Evolutionary conservation across 1,140 invertebrate genomes (phyloP), one percentile per base, ranked within the genome.

Genomic region (Aphelinus atriplicis): DNA sequence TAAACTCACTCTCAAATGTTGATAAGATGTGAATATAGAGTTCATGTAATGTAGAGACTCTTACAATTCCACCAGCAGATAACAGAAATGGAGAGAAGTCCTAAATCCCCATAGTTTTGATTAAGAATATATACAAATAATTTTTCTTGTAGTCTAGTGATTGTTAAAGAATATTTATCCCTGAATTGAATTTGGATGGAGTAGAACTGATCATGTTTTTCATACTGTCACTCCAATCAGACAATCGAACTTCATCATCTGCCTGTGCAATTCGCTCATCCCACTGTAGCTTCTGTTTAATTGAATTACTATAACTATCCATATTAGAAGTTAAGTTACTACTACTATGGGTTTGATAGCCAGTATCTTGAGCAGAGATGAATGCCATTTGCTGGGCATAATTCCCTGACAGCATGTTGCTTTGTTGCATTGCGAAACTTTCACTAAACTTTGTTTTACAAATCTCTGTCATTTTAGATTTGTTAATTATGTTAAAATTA

Each of bases 291-390:
- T 78, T 81, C 46, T 81, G 78, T 10, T 85, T 83, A 2, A 77
- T 65, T 0, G 82, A 77, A 56, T 66, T 75, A 71, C 71, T 81
- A 10, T 71, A 81, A 68, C 77, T 84, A 46, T 85, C 82, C 4
- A 62, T 78, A 57, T 78, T 80, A 42, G 73, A 77, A n/a, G 57
- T 69, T 7, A 79, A 80, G 57, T 78, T 83, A 65, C 77, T 84
- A 72, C 84, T 84, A 72, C 84, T 84, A 46, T 80, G 81, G 68
- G 86, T 88, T 66, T 87, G 86, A 78, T 88, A 88, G 45, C 86
- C 86, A 53, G 86, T 85, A 60, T 88, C 86, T 72, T 87, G 84
- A 65, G 71, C 63, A 9, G 77, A 81, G 66, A 80, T 83, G n/a
- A 79, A 82, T 53, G 65, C 78, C 73, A 81, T 82, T 73, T 81